Conservation (phyloP, 2,797 vertebrate species). For the Pseudocheirus occidentalis region DNA sequence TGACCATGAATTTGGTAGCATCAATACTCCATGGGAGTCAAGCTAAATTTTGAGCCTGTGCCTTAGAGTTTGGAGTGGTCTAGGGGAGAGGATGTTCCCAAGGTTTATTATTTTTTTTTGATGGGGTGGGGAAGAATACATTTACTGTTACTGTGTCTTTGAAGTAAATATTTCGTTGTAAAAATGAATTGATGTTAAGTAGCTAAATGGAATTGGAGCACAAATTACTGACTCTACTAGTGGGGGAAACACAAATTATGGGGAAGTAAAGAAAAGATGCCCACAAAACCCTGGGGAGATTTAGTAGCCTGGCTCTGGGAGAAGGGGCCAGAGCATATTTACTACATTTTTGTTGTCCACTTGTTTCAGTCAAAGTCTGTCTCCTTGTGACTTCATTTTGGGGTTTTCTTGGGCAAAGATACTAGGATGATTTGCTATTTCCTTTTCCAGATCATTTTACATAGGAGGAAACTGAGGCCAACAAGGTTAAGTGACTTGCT, state of each 20-base stretch:
- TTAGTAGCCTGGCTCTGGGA: neutral
- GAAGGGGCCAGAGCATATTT: neutral
- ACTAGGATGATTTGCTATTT: fast-evolving
- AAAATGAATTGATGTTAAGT: neutral
- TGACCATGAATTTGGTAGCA: neutral
- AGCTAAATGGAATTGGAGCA: neutral
- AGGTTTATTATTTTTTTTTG: neutral
- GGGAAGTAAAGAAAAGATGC: neutral
- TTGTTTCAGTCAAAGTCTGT: neutral
- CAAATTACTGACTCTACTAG: neutral
- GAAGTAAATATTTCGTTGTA: neutral
- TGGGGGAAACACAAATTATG: neutral
- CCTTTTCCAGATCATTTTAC: neutral
- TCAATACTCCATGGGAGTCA: neutral
- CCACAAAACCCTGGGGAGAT: neutral
- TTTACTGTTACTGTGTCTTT: neutral
- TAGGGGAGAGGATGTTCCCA: neutral
- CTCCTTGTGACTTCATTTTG: neutral
- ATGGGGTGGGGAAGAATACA: neutral
- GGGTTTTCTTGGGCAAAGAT: neutral
- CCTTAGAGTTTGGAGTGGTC: neutral
- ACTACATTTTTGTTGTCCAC: neutral
- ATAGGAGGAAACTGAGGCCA: neutral
- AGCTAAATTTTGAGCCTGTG: neutral
- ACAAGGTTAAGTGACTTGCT: neutral